Conservation (phyloP, 2,113 vertebrate species). For the Pimephales promelas region DNA sequence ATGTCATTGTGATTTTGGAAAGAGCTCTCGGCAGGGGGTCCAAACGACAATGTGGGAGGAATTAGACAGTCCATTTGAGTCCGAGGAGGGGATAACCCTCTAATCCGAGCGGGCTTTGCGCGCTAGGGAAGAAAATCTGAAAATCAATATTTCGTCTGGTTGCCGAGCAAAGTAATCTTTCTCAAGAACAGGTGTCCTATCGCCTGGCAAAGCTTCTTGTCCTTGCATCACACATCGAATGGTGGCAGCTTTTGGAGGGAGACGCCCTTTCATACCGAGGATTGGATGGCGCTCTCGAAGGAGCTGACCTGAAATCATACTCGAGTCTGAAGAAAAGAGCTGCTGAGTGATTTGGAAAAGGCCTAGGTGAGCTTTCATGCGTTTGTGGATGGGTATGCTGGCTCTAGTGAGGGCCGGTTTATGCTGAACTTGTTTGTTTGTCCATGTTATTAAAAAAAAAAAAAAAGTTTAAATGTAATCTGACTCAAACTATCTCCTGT, state of each 20-base stretch:
- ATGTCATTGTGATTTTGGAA: conserved; percentile 61
- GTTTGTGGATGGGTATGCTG: background rate
- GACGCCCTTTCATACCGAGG: conserved; percentile 27
- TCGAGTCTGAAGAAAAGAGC: conserved; percentile 29
- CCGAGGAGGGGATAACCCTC: conserved; percentile 55
- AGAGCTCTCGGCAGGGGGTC: conserved; percentile 62
- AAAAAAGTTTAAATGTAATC: conserved; percentile 30
- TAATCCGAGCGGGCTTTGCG: conserved; percentile 61
- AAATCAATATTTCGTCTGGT: conserved; percentile 65
- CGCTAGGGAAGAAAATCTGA: conserved; percentile 54
- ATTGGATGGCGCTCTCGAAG: conserved; percentile 5
- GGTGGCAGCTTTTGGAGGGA: conserved; percentile 59
- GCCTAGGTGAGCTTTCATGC: conserved; percentile 52
- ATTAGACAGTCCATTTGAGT: conserved; percentile 57
- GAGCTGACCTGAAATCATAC: conserved; percentile 24
- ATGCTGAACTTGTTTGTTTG: background rate
- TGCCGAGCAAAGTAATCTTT: conserved; percentile 56
- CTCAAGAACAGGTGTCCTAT: conserved; percentile 65
- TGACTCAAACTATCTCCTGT: conserved; percentile 66
- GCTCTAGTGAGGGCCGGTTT: background rate
- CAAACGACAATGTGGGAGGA: conserved; percentile 58
- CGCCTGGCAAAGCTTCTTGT: conserved; percentile 61
- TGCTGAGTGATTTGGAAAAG: conserved; percentile 20
- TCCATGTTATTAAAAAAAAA: background rate
- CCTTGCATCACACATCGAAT: conserved; percentile 60